Conservation (phyloP, 1,140 invertebrate species). For the Drosophila varians region DNA sequence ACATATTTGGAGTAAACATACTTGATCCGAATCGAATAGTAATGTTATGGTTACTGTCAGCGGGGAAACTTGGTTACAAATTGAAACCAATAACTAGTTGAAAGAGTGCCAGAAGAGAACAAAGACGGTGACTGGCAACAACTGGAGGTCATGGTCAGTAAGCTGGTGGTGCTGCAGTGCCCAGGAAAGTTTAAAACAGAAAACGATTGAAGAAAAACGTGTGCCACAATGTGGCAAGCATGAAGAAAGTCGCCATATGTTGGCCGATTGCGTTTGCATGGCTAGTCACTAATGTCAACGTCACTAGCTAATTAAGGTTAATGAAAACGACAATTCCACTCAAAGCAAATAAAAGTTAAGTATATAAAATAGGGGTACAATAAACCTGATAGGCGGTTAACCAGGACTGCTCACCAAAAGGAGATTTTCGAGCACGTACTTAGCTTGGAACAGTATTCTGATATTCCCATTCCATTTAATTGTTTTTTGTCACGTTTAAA, state of each 20-base stretch:
- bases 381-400: no score
- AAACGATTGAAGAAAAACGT: conserved; percentile 48
- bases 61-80: background rate
- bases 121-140: conserved; percentile 16
- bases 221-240: conserved; percentile 65
- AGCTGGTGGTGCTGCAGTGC: background rate
- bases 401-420: no score
- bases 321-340: conserved; percentile 63
- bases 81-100: background rate
- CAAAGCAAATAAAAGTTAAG: conserved; percentile 29
- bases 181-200: conserved; percentile 18
- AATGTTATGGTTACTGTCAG: background rate
- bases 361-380: conserved; percentile 6
- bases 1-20: background rate
- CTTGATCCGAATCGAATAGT: background rate
- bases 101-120: conserved; percentile 1
- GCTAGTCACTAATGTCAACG: conserved; percentile 55
- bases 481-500: background rate
- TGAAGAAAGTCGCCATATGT: conserved; percentile 2
- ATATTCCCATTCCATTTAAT: background rate
- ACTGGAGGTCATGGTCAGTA: conserved; percentile 28
- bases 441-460: background rate
- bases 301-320: conserved; percentile 74
- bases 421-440: background rate
- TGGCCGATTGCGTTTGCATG: conserved; percentile 36